A percentile compares a stretch with the other conserved stretches of the same genome.
Evolutionary conservation across 2,888 invertebrate species (phyloP).

Genomic region (Xestoiulus laeticollis): DNA sequence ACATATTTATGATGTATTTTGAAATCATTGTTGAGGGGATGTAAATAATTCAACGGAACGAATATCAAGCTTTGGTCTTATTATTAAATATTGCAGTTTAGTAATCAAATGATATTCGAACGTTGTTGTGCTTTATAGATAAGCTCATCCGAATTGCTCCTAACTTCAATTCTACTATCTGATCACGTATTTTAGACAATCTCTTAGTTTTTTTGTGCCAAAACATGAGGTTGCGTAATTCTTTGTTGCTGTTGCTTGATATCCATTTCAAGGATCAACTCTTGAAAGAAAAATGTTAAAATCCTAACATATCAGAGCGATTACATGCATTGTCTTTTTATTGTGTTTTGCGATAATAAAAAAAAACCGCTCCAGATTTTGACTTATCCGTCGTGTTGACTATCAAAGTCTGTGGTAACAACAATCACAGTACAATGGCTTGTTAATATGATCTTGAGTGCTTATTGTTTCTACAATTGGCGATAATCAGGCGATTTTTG

Average conservation of each 20-base stretch:
- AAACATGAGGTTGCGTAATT: too few relatives aligned
- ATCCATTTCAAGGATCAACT: not conserved
- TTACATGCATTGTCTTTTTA: not conserved
- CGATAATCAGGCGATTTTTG: not conserved
- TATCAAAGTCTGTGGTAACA: not conserved
- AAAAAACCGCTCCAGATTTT: not conserved
- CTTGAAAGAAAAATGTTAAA: not conserved
- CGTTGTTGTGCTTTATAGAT: not conserved
- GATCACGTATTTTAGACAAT: not conserved
- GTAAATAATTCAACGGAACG: not conserved
- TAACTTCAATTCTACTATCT: not conserved
- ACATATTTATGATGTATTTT: too few relatives aligned
- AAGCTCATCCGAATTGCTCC: not conserved
- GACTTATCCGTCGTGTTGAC: not conserved
- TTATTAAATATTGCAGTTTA: not conserved
- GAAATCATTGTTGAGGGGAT: too few relatives aligned
- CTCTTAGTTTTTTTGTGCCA: not conserved
- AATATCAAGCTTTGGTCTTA: not conserved
- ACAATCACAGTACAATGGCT: not conserved
- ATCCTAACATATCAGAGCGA: not conserved
- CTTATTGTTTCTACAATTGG: not conserved
- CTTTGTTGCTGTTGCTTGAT: not conserved
- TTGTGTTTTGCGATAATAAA: not conserved
- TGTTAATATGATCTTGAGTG: not conserved
- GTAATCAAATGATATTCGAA: too few relatives aligned